Base-by-base conservation (phyloP, 2,888 invertebrate genomes). In the Epistrophella euchroma region DNA sequence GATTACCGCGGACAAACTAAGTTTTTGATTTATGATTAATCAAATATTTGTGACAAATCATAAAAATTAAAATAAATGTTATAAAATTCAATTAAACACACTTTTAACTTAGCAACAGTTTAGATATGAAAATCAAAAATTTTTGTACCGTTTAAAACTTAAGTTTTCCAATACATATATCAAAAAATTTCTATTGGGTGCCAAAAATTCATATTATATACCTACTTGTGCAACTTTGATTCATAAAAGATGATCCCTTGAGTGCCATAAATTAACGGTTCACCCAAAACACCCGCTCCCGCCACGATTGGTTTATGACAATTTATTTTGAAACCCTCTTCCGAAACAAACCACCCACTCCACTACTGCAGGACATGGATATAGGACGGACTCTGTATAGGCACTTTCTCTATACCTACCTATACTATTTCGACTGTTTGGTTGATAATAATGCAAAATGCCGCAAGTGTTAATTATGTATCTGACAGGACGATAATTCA, bases 401-500 rank as follows among this genome's bases (percentile, higher is more conserved):
- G 76, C 77, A 77, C 56, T 28, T 37, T 19, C 25, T n/a, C 40
- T 43, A 28, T 43, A 17, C 43, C 6, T 37, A 37, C 19, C 17
- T 37, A 11, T 37, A 17, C 19, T 28, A 9, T 64, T 22, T 70
- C 64, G 28, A 17, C 77, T 77, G 73, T 58, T 43, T 32, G 40
- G 77, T 66, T 81, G 86, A 86, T 86, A 86, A 86, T 86, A 86
- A 86, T 86, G 82, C 86, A 86, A 86, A 86, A 86, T 82, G 86
- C 86, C 86, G 77, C 86, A 86, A 86, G 86, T 86, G 86, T 86
- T 86, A 86, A 86, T 86, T 86, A 86, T 86, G 82, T 86, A 86
- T 86, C 82, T 86, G 86, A 86, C 86, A 86, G 86, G 82, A 86
- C 86, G 70, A 86, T 86, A 86, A 86, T 86, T 86, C 70, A 86